Evolutionary conservation across 92 coral and sea anemone species (phyloP).

Genomic region (Paragorgia papillata): DNA sequence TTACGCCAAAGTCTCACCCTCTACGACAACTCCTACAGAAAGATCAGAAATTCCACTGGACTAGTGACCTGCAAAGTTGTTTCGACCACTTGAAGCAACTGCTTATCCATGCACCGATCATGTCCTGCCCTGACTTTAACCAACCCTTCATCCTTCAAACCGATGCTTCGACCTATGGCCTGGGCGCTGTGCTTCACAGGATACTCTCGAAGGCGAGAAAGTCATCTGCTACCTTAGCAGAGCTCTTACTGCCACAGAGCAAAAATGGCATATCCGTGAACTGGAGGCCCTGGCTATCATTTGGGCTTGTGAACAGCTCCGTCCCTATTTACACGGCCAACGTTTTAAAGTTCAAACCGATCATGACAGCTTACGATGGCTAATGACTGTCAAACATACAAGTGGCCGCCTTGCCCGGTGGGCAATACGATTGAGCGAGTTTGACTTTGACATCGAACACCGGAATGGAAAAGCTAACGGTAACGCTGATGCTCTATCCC

Average conservation of each 20-base stretch:
- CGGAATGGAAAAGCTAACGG: conserved; percentile 45
- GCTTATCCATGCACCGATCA: conserved; percentile 40
- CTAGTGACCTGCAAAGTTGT: not conserved
- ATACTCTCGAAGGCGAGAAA: conserved; percentile 40
- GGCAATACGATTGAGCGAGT: conserved; percentile 56
- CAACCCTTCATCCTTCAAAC: conserved; percentile 49
- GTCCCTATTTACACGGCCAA: conserved; percentile 56
- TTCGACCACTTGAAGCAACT: not conserved
- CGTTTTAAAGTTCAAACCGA: conserved; percentile 57
- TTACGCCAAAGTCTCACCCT: conserved; percentile 63
- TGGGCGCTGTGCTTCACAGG: conserved; percentile 65
- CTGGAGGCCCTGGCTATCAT: conserved; percentile 54
- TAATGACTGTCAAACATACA: conserved; percentile 53
- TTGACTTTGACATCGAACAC: conserved; percentile 55
- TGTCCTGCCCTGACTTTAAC: conserved; percentile 47
- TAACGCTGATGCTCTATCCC: conserved; percentile 61
- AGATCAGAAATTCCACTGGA: not conserved
- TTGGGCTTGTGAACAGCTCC: too few species aligned
- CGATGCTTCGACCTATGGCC: conserved; percentile 15
- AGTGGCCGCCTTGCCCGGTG: too few species aligned
- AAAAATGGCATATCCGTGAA: not conserved
- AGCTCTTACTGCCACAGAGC: conserved; percentile 25
- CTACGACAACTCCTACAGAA: conserved; percentile 45
- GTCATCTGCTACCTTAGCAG: conserved; percentile 68
- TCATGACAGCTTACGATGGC: conserved; percentile 53